These are phyloP conservation scores for Platygyra sinensis DNA, from an alignment of 64 coral and sea anemone genomes.

Conservation along the genomic window DNA sequence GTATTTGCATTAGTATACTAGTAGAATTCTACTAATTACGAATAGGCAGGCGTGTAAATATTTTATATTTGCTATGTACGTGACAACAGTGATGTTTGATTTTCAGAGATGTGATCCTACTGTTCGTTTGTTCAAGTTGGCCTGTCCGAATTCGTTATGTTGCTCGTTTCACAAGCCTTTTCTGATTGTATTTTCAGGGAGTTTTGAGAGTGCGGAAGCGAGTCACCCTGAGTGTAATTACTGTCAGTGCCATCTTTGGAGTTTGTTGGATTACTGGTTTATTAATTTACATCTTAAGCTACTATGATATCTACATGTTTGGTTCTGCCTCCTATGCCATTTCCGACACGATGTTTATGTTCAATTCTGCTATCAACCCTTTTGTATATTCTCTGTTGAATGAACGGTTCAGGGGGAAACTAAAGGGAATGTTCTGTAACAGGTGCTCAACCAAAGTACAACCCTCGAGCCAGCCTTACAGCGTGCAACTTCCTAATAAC, in stretches of 20 bases:
- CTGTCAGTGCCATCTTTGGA: constrained; percentile 44
- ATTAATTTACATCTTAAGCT: constrained; percentile 9
- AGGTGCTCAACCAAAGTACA: background rate
- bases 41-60: no score
- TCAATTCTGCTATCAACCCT: constrained; percentile 45
- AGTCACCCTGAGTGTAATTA: constrained; percentile 57
- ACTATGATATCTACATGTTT: background rate
- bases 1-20: no score
- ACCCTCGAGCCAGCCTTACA: background rate
- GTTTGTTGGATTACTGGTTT: constrained; percentile 33
- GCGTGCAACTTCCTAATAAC: background rate
- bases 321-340: constrained; percentile 1
- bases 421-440: background rate
- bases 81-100: no score
- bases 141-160: no score
- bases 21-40: no score
- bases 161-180: no score
- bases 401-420: constrained; percentile 19
- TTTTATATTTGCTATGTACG: no score
- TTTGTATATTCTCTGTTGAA: constrained; percentile 40
- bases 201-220: constrained; percentile 36
- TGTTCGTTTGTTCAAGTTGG: no score
- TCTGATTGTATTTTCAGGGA: background rate
- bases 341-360: constrained; percentile 30
- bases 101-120: no score